Base-by-base conservation (phyloP, 1,140 invertebrate species). In the Vollenhovia emeryi region DNA sequence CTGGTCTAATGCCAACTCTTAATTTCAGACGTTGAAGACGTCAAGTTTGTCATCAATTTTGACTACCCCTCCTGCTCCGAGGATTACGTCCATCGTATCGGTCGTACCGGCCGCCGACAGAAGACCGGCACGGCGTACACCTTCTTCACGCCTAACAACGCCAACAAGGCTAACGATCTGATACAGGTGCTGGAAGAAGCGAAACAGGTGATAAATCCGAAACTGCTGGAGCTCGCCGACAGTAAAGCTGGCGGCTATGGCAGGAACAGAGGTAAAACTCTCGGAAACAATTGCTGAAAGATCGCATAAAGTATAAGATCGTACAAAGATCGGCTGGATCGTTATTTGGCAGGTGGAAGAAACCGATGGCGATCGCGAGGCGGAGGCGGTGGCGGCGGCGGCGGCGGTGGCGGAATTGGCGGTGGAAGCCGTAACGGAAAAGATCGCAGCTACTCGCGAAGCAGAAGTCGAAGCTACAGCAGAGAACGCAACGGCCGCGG, bases 11-110 rank as follows among this genome's bases (percentile, higher is more conserved):
- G 48, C 75, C 18, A 85, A 60, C 68, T 59, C 84, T 93, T 94
- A 82, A 86, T 95, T 96, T 94, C 96, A 99, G 99, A 99, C 97
- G 99, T 99, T 93, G 98, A 99, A 95, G 99, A 99, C 96, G 99
- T 99, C 79, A 99, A 99, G 95, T 99, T 99, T 96, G 99, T 99
- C 55, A 99, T 99, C 93, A 99, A 99, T 96, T 99, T 98, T 96
- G 99, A 99, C 95, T 99, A 99, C 95, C 99, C 99, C 21, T 99
- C 98, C 91, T 98, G 98, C 94, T 99, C 99, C 52, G 99, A 99
- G 96, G 99, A 99, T 95, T 99, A 99, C 95, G 98, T 99, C 52
- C 99, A 99, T 95, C 97, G 99, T 84, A 99, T 99, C 94, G 99
- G 99, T 74, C 97, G 99, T 92, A 99, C 99, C 60, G 99, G 98